Evolutionary conservation across 2,113 vertebrate species (phyloP).

Genomic region (Saguinus imperator): DNA sequence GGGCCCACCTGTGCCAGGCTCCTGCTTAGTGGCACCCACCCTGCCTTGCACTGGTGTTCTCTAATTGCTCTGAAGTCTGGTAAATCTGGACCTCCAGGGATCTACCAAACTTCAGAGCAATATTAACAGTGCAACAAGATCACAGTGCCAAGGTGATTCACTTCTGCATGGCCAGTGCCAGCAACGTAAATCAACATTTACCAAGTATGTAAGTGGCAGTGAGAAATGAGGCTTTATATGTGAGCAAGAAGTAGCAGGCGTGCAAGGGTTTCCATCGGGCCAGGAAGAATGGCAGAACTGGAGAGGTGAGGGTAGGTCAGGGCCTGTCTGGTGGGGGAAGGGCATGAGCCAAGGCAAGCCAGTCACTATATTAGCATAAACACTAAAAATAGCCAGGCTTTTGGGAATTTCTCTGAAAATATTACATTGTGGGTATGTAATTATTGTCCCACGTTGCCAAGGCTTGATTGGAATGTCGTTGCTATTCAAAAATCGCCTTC

Average conservation of each 20-base stretch:
- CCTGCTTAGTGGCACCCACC: neutral
- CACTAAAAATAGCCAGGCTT: neutral
- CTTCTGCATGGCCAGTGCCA: rapidly evolving
- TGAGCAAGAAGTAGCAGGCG: neutral
- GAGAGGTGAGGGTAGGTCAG: neutral
- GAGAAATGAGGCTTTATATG: neutral
- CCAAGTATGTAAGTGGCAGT: neutral
- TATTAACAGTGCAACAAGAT: no score
- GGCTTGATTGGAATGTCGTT: conserved; percentile 1
- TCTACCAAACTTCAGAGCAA: neutral
- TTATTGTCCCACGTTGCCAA: conserved; percentile 32
- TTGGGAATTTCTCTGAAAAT: conserved; percentile 13
- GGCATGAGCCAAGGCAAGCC: neutral
- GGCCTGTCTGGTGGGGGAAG: no score
- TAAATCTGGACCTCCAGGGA: neutral
- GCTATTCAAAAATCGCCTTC: conserved; percentile 45
- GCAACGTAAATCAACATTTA: neutral
- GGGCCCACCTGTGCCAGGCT: neutral
- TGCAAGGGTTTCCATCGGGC: neutral
- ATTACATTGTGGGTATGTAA: neutral
- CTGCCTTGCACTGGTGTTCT: neutral
- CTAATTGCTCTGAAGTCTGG: neutral
- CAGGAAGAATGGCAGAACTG: neutral
- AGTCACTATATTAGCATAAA: neutral
- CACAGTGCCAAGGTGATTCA: rapidly evolving